Percentiles rank a stretch among this genome's conserved stretches.
These are phyloP conservation scores for Drosophila mimica DNA, from an alignment of 2,888 invertebrate genomes.

Conservation along the genomic window DNA sequence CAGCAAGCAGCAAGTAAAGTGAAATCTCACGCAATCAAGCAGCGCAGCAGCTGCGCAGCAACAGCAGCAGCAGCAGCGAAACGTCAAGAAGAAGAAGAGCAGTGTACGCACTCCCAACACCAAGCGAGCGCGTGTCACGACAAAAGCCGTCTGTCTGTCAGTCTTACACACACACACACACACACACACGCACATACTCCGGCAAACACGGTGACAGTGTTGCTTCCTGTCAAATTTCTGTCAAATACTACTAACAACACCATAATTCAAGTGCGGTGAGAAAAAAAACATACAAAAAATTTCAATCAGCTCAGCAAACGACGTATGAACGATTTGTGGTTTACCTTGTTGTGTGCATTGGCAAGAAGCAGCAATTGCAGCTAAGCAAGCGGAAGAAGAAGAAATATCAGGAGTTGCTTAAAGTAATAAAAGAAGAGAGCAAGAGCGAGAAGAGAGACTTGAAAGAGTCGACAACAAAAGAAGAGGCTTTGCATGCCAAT, in stretches of 20 bases:
- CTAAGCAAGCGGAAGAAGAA: slow-evolving; percentile 26
- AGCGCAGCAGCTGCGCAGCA: slow-evolving; percentile 45
- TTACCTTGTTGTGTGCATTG: slow-evolving; percentile 56
- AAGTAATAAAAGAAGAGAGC: slow-evolving; percentile 12
- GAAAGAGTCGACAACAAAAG: slow-evolving; percentile 13
- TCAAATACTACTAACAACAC: neutral
- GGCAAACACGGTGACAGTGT: neutral
- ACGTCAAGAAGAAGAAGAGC: slow-evolving; percentile 31
- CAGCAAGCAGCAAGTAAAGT: slow-evolving; percentile 57
- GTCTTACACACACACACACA: neutral
- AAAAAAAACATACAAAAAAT: slow-evolving; percentile 1
- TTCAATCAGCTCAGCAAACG: neutral
- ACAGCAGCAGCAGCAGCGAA: slow-evolving; percentile 39
- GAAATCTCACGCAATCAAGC: slow-evolving; percentile 69
- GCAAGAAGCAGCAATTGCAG: slow-evolving; percentile 43
- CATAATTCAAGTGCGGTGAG: neutral
- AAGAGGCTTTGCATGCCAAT: slow-evolving; percentile 26
- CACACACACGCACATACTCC: neutral
- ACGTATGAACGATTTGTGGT: slow-evolving; percentile 50
- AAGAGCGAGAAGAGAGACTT: slow-evolving; percentile 16
- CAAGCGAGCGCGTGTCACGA: slow-evolving; percentile 7
- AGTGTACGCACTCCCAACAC: slow-evolving; percentile 15
- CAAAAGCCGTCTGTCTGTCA: slow-evolving; percentile 10
- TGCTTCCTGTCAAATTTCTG: slow-evolving; percentile 10
- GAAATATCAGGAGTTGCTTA: slow-evolving; percentile 21